Percentiles rank a stretch among this genome's conserved stretches.
Evolutionary conservation across 37 sponge, comb jelly and placozoan species (phyloP).

Genomic region (Geodia barretti): DNA sequence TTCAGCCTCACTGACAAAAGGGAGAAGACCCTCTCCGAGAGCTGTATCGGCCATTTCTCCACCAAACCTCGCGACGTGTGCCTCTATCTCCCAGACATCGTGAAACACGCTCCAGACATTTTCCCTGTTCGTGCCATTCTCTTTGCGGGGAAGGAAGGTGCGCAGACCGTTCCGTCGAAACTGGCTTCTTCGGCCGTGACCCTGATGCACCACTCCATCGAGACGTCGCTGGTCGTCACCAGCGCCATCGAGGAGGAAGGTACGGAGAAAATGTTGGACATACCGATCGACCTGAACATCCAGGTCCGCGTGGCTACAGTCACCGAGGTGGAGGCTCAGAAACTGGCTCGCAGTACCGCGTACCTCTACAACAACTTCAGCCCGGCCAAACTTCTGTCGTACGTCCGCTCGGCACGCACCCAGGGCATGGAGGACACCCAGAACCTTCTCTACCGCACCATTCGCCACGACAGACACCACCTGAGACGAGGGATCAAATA

Average conservation of each 20-base stretch:
- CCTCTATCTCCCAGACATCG: conserved; percentile 59
- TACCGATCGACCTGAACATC: conserved; percentile 57
- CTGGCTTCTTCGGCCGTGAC: conserved; percentile 26
- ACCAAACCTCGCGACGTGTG: conserved; percentile 60
- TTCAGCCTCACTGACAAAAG: conserved; percentile 29
- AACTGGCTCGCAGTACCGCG: conserved; percentile 22
- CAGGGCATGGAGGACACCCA: background rate
- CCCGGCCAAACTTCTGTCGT: background rate
- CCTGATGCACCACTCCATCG: conserved; percentile 19
- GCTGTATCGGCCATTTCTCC: conserved; percentile 57
- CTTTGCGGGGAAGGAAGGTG: background rate
- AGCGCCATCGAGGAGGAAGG: conserved; percentile 26
- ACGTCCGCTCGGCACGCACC: background rate
- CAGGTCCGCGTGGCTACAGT: conserved; percentile 14
- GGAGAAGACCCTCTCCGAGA: conserved; percentile 38
- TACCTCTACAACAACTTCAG: conserved; percentile 25
- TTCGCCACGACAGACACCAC: background rate
- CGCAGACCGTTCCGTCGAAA: conserved; percentile 24
- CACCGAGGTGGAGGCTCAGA: conserved; percentile 11
- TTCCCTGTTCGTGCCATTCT: conserved; percentile 49
- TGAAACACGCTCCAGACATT: conserved; percentile 39
- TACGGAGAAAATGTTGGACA: conserved; percentile 18
- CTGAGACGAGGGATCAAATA: background rate
- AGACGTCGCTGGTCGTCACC: conserved; percentile 42
- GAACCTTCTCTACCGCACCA: conserved; percentile 4